Conservation (phyloP, 2,888 invertebrate genomes). For the Achlya flavicornis region DNA sequence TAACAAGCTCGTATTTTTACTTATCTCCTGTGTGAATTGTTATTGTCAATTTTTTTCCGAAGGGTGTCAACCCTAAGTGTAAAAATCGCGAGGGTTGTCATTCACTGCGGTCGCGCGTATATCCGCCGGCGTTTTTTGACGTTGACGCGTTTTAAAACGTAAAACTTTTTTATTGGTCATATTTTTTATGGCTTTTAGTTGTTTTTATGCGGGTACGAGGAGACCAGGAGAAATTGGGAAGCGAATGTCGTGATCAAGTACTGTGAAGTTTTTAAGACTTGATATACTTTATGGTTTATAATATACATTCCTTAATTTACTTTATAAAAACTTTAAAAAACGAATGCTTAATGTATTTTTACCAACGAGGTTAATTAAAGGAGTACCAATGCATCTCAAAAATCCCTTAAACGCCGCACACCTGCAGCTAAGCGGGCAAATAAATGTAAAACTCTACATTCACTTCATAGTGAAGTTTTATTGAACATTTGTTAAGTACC, state of each 20-base stretch:
- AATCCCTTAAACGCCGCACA: too few relatives aligned
- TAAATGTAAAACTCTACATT: too few relatives aligned
- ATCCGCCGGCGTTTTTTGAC: constrained; percentile 24
- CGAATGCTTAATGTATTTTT: too few relatives aligned
- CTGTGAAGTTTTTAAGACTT: background rate
- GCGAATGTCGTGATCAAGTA: constrained; percentile 18
- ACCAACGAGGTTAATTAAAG: too few relatives aligned
- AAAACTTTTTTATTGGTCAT: constrained; percentile 31
- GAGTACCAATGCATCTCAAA: too few relatives aligned
- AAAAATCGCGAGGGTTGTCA: constrained; percentile 17
- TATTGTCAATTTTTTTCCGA: constrained; percentile 66
- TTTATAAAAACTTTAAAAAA: too few relatives aligned
- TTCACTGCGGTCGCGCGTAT: constrained; percentile 30
- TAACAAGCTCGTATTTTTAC: constrained; percentile 82
- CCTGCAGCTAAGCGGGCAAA: too few relatives aligned
- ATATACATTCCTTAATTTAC: background rate
- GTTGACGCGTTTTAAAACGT: constrained; percentile 24
- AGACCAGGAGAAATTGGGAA: constrained; percentile 20
- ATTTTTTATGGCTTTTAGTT: constrained; percentile 27
- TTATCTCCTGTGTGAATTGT: constrained; percentile 81
- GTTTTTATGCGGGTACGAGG: constrained; percentile 17
- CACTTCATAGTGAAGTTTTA: too few relatives aligned
- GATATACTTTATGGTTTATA: background rate
- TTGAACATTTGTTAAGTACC: too few relatives aligned
- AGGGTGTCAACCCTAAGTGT: constrained; percentile 46